These are phyloP conservation scores for Danionella cerebrum DNA, from an alignment of 2,113 vertebrate species.

Conservation along the genomic window DNA sequence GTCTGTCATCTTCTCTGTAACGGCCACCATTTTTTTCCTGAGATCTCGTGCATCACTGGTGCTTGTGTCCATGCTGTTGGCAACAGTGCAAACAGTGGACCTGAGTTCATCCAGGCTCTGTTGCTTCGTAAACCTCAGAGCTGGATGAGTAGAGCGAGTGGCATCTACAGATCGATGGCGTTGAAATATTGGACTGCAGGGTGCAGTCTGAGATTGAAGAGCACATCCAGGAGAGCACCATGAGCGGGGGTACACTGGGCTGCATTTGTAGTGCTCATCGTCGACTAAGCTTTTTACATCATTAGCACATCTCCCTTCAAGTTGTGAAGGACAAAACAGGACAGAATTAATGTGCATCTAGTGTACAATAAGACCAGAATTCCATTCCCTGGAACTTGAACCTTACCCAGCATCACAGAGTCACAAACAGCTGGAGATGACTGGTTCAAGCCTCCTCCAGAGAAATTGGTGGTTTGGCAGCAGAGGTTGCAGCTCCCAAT, in stretches of 20 bases:
- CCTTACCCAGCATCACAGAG: constrained; percentile 48
- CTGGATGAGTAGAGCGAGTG: background rate
- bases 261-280: background rate
- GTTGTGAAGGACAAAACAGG: background rate
- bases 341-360: background rate
- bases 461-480: constrained; percentile 28
- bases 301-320: background rate
- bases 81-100: constrained; percentile 36
- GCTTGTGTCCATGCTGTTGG: constrained; percentile 36
- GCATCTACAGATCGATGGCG: background rate
- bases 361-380: background rate
- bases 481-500: constrained; percentile 40
- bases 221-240: background rate
- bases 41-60: constrained; percentile 35
- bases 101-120: constrained; percentile 44
- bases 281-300: background rate
- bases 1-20: constrained; percentile 42
- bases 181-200: constrained; percentile 32
- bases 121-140: constrained; percentile 18
- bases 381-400: background rate
- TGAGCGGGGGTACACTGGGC: background rate
- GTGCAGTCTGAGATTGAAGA: constrained; percentile 29
- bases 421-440: constrained; percentile 46
- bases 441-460: constrained; percentile 42
- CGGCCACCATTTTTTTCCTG: constrained; percentile 43